phyloP scores from a whole-genome alignment of 2,797 vertebrate species.

The Eurystomus glaucurus region DNA sequence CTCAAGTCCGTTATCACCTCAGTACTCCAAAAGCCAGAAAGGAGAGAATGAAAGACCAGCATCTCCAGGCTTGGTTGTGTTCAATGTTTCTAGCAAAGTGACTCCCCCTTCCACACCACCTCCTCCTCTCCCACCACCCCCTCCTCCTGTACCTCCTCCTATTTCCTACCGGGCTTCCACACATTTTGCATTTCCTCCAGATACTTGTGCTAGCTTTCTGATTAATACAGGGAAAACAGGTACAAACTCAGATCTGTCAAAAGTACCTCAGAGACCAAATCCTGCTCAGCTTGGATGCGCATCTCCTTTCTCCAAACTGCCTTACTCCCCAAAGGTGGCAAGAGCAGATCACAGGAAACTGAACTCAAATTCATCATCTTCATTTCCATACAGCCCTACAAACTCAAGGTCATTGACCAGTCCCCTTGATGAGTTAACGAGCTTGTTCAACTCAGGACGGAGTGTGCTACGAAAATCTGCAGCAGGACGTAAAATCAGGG shows the following conservation, averaged over 20 bases:
- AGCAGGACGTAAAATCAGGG: slow-evolving; percentile 92
- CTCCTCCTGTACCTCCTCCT: slow-evolving; percentile 83
- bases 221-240: slow-evolving; percentile 80
- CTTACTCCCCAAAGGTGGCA: slow-evolving; percentile 90
- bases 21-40: slow-evolving; percentile 86
- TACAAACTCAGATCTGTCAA: slow-evolving; percentile 83
- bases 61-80: slow-evolving; percentile 88
- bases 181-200: slow-evolving; percentile 91
- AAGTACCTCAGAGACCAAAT: slow-evolving; percentile 80
- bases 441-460: slow-evolving; percentile 94
- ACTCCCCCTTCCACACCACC: slow-evolving; percentile 91
- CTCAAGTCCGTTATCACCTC: slow-evolving; percentile 92
- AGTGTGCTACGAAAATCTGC: slow-evolving; percentile 92
- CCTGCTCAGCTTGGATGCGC: slow-evolving; percentile 77
- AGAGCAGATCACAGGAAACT: slow-evolving; percentile 88
- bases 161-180: slow-evolving; percentile 87
- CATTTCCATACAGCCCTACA: slow-evolving; percentile 90
- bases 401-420: slow-evolving; percentile 91
- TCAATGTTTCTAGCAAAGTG: slow-evolving; percentile 86
- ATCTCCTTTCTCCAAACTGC: slow-evolving; percentile 83
- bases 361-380: slow-evolving; percentile 88
- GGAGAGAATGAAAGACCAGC: slow-evolving; percentile 87
- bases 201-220: slow-evolving; percentile 83
- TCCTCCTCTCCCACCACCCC: slow-evolving; percentile 81
- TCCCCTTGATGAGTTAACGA: slow-evolving; percentile 95